Evolutionary conservation across 2,888 invertebrate species (phyloP).

Genomic region (Matsumyia berberina): DNA sequence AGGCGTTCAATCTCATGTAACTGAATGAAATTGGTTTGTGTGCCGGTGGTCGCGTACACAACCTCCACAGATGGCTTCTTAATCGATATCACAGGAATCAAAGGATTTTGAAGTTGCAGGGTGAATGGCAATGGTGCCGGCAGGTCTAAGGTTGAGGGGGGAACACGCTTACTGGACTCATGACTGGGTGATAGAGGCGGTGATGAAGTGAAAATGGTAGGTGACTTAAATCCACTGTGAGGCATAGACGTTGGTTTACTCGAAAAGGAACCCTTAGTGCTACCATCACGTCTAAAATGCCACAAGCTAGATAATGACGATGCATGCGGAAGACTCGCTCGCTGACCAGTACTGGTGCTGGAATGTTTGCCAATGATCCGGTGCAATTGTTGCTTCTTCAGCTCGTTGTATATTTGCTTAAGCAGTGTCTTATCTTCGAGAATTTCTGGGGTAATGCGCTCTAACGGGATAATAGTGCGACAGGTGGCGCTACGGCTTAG

Average conservation of each 20-base stretch:
- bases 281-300: constrained; percentile 74
- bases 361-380: constrained; percentile 80
- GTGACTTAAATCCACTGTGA: constrained; percentile 33
- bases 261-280: constrained; percentile 40
- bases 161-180: constrained; percentile 69
- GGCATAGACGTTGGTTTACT: constrained; percentile 31
- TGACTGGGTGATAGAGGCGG: constrained; percentile 33
- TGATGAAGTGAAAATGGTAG: constrained; percentile 16
- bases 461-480: constrained; percentile 83
- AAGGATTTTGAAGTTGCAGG: constrained; percentile 29
- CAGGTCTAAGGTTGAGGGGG: constrained; percentile 77
- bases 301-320: constrained; percentile 79
- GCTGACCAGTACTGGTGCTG: constrained; percentile 59
- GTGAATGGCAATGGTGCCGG: constrained; percentile 33
- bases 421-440: constrained; percentile 90
- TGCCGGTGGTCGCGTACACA: constrained; percentile 78
- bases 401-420: constrained; percentile 84
- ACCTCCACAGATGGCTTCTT: constrained; percentile 70
- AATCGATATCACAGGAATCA: constrained; percentile 54
- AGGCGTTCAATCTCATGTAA: constrained; percentile 80
- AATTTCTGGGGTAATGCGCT: constrained; percentile 89
- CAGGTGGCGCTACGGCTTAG: constrained; percentile 76
- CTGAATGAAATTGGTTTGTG: constrained; percentile 82
- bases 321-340: constrained; percentile 77
- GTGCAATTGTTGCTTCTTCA: constrained; percentile 83